These are phyloP conservation scores for Platysteira castanea DNA, from an alignment of 2,113 vertebrate genomes.

Conservation along the genomic window DNA sequence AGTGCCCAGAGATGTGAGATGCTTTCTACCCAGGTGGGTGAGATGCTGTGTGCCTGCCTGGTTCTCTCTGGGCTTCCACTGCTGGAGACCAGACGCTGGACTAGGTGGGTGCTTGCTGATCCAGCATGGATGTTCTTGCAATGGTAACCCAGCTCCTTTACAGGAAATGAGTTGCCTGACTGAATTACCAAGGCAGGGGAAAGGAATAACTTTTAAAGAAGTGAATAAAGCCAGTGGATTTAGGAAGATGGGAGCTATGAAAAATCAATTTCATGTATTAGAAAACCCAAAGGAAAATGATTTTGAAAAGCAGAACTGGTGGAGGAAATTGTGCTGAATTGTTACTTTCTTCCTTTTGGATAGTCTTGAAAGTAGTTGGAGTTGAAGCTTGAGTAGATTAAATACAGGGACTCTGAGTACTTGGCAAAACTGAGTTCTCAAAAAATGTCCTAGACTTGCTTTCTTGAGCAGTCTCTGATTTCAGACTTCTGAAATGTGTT, in stretches of 20 bases:
- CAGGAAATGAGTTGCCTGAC: not conserved
- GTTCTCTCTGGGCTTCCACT: not conserved
- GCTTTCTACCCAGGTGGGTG: not conserved
- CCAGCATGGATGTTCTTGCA: not conserved
- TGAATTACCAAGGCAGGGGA: not conserved
- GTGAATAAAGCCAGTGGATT: not conserved
- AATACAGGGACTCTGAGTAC: not conserved
- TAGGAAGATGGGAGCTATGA: not conserved
- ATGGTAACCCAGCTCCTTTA: not conserved
- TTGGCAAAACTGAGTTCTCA: not conserved
- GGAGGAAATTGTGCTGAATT: not conserved
- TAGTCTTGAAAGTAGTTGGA: not conserved
- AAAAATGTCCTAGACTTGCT: not conserved
- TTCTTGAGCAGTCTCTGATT: not conserved
- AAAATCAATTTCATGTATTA: not conserved
- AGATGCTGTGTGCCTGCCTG: not conserved
- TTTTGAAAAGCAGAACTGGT: not conserved
- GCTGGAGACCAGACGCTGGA: not conserved
- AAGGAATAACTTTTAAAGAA: not conserved
- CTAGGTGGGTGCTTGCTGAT: not conserved
- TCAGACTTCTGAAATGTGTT: not conserved
- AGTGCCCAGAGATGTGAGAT: not conserved
- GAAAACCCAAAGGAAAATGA: not conserved
- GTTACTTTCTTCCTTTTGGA: not conserved
- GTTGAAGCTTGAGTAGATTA: not conserved